Evolutionary conservation across 2,888 invertebrate species (phyloP), one percentile per base, ranked within the genome.

Genomic region (Anagyrus pseudococci): DNA sequence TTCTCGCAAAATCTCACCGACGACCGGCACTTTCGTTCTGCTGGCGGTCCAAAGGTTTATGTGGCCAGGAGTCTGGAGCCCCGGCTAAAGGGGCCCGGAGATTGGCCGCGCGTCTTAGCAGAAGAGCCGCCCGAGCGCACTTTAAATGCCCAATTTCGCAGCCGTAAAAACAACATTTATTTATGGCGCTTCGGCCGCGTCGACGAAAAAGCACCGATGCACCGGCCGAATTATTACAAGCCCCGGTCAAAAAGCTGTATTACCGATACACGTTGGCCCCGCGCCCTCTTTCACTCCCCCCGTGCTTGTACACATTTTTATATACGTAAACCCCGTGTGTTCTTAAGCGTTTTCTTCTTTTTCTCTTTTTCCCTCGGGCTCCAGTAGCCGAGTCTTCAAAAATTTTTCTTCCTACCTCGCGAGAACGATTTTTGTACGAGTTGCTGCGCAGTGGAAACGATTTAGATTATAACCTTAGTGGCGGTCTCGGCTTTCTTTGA

Each of bases 81-180:
- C 17, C n/a, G 62, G 2, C 41, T 20, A 50, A 40, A 47, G 15
- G 37, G 33, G 46, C 26, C 13, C 29, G 17, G 37, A 44, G 43
- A 41, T 55, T 49, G 49, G 40, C 23, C 57, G n/a, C 40, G 40
- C 40, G 17, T n/a, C 8, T n/a, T 15, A 15, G 17, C 13, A 20
- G 8, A 20, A 4, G 19, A 17, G 46, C 46, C 56, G 23, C 22
- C 69, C 71, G 72, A 75, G 75, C 73, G 73, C 73, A 72, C 75
- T 75, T 78, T 79, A 79, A 77, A 78, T 72, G 78, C 75, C 78
- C 79, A 80, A 79, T 79, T 80, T 79, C 75, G 77, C 77, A 76
- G 78, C 75, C 75, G 77, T 79, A 79, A 80, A 78, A 80, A 76
- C 78, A 78, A 76, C 78, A 77, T 80, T 80, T 79, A 78, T 80